Evolutionary conservation across 2,888 invertebrate genomes (phyloP).

Genomic region (Spisula subtruncata): DNA sequence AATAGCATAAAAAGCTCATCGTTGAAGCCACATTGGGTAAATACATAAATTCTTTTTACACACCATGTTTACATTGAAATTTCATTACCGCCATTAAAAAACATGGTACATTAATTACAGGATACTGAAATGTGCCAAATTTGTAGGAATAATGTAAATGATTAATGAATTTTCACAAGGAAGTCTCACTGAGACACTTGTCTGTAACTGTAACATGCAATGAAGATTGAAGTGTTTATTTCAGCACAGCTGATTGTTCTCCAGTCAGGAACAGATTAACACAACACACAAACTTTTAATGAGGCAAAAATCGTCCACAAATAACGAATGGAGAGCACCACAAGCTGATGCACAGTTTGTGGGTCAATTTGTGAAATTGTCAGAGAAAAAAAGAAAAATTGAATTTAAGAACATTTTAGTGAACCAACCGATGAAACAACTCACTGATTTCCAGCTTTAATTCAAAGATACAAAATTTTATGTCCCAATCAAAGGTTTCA

Average conservation of each 20-base stretch:
- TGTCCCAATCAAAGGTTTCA: no score
- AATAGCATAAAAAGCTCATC: not conserved
- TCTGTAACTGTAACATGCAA: not conserved
- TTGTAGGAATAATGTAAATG: constrained; percentile 15
- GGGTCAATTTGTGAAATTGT: no score
- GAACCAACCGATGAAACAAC: no score
- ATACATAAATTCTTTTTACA: not conserved
- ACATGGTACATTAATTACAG: not conserved
- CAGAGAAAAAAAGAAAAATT: no score
- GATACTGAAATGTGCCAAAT: not conserved
- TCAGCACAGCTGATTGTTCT: not conserved
- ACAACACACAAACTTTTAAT: not conserved
- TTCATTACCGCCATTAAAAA: not conserved
- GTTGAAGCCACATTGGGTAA: not conserved
- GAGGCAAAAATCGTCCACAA: not conserved
- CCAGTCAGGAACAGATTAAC: not conserved
- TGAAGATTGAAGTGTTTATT: constrained; percentile 11
- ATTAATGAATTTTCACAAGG: not conserved
- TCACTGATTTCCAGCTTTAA: no score
- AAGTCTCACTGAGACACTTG: not conserved
- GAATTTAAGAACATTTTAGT: no score
- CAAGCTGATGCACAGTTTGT: no score
- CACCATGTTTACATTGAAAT: not conserved
- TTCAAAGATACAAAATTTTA: no score
- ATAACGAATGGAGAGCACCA: not conserved